Percentiles rank a stretch among this genome's conserved stretches.
phyloP scores from a whole-genome alignment of 1,140 invertebrate species.

The Drosophila burlai region DNA sequence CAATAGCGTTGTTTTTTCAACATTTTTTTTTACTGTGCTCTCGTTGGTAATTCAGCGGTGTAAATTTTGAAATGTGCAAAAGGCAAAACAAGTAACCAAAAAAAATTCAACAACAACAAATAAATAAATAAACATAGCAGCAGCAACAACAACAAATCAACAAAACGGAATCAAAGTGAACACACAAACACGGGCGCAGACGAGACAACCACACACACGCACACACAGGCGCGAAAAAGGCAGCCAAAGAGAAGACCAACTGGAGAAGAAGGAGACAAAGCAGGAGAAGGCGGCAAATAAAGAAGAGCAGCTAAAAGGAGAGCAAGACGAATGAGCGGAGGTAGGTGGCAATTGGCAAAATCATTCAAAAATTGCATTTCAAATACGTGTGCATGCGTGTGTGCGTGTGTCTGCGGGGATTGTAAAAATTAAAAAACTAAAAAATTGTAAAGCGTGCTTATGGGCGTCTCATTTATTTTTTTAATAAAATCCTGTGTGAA shows the following conservation, averaged over 20 bases:
- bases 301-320: conserved; percentile 22
- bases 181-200: conserved; percentile 29
- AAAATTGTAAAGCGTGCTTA: conserved; percentile 22
- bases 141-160: conserved; percentile 35
- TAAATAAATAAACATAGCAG: conserved; percentile 22
- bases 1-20: conserved; percentile 34
- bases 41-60: conserved; percentile 38
- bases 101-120: conserved; percentile 4
- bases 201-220: neutral
- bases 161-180: conserved; percentile 37
- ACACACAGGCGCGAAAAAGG: conserved; percentile 1
- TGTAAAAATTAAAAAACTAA: conserved; percentile 9
- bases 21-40: conserved; percentile 61
- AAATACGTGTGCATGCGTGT: neutral
- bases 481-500: conserved; percentile 3
- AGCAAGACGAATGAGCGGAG: neutral
- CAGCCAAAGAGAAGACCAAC: conserved; percentile 5
- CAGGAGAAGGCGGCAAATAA: conserved; percentile 10
- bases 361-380: conserved; percentile 27
- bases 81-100: conserved; percentile 5
- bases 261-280: neutral
- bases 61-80: conserved; percentile 33
- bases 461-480: conserved; percentile 1
- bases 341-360: conserved; percentile 20
- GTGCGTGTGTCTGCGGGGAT: neutral